Evolutionary conservation across 2,888 invertebrate species (phyloP), one percentile per base, ranked within the genome.

Genomic region (Drosophila recens): DNA sequence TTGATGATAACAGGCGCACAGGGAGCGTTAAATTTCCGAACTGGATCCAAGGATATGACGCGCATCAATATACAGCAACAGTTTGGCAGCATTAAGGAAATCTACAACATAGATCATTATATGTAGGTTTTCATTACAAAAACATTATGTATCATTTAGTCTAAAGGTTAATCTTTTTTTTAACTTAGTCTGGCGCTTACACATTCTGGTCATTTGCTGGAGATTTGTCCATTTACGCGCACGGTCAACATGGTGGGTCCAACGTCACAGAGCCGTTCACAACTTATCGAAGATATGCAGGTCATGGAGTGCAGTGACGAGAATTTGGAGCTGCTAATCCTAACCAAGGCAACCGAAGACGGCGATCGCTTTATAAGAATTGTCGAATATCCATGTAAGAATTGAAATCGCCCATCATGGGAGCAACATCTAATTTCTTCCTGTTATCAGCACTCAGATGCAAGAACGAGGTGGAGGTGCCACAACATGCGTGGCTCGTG

Each of bases 371-470:
- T 76, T 0, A 90, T 93, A 57, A 90, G 91, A 74, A 89, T 92
- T 23, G 68, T 93, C n/a, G 90, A 91, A 49, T 93, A 92, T 83
- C 92, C 93, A 43, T 87, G 92, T 92, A 82, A 80, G 86, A 63
- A 36, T 30, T 40, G 0, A 3, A 20, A 0, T 4, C 23, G 1
- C 11, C 3, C 23, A 10, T n/a, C 8, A 9, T 36, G 6, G 13
- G 1, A 30, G 15, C 11, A 1, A 20, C 23, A 36, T 27, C 6
- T 2, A 1, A 46, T 15, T 36, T 36, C 1, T 30, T 4, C 8
- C 23, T 38, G 3, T 42, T 36, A 27, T 59, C 13, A 93, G 93
- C 87, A n/a, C 77, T 93, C 2, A 89, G 89, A 56, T 90, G 90
- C 48, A 90, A 87, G 49, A 90, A 88, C 43, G 92, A 93, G 56